These are phyloP conservation scores for Drosophila subquinaria DNA, from an alignment of 2,888 invertebrate species.

Conservation along the genomic window DNA sequence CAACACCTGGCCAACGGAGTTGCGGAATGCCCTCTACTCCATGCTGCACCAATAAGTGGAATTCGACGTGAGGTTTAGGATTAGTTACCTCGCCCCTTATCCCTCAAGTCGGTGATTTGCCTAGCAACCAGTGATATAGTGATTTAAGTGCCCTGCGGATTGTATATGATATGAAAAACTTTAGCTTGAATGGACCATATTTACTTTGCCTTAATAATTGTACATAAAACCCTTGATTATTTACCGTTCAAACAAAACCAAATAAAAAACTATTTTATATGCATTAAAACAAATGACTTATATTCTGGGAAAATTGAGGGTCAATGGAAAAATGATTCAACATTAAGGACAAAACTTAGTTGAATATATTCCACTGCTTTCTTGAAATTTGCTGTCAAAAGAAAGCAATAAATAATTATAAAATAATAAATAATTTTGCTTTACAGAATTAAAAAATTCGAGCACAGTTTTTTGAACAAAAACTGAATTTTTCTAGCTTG, in stretches of 20 bases:
- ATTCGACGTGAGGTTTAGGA: neutral
- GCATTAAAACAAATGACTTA: neutral
- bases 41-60: conserved; percentile 54
- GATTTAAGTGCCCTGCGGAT: conserved; percentile 58
- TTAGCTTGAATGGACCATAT: conserved; percentile 2
- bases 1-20: conserved; percentile 71
- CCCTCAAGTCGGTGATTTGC: conserved; percentile 65
- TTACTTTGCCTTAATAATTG: conserved; percentile 40
- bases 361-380: neutral
- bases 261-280: conserved; percentile 40
- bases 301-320: neutral
- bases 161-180: conserved; percentile 48
- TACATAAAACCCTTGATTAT: conserved; percentile 46
- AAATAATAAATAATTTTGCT: neutral
- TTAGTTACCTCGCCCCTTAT: neutral
- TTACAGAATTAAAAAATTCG: neutral
- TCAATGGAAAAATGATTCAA: neutral
- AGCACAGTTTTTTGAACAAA: neutral
- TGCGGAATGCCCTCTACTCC: conserved; percentile 63
- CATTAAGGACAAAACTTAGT: neutral
- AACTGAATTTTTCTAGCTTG: neutral
- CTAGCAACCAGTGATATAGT: conserved; percentile 77
- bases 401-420: neutral
- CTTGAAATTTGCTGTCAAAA: neutral
- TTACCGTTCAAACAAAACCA: conserved; percentile 7